Evolutionary conservation across 2,113 vertebrate species (phyloP), one percentile per base, ranked within the genome.

Genomic region (Ciconia boyciana): DNA sequence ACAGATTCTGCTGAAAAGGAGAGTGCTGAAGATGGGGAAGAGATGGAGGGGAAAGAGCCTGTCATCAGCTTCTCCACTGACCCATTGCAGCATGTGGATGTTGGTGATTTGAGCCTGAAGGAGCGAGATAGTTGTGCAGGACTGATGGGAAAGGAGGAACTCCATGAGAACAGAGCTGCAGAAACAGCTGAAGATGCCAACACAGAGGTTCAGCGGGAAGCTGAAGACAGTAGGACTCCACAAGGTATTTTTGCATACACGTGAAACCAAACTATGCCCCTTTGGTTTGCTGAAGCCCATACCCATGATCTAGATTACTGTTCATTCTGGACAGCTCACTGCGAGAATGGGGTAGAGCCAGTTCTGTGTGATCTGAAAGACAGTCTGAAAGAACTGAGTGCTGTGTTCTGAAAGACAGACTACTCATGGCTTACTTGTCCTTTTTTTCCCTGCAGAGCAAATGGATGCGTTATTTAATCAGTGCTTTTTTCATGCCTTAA

Each of bases 401-500:
- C 43, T 57, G 24, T 28, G 11, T n/a, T 36, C 51, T 64, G 41
- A 75, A n/a, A 19, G 60, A 12, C 20, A 43, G 14, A 32, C 25
- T 13, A 1, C 80, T 93, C 52, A 81, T 1, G 0, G 43, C 75
- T 77, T 21, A 0, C 48, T 57, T 90, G 58, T 72, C 8, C 68
- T 72, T 22, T 78, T 32, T 87, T 11, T 58, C 86, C 89, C 96
- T 97, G 96, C 98, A 99, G 99, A 99, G 85, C 97, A 98, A 93
- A 99, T 99, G 99, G 99, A 99, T 43, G 98, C 97, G 14, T 96
- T 99, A 64, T 97, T 99, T 69, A 79, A 98, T 90, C 98, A 98
- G 91, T 99, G 99, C 95, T 99, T 99, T 95, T 98, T 99, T 80
- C 98, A 99, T 36, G 99, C 99, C 51, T 98, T 99, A 91, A 99